These are phyloP conservation scores for Anoplolepis gracilipes DNA, from an alignment of 1,140 invertebrate genomes.

Conservation along the genomic window DNA sequence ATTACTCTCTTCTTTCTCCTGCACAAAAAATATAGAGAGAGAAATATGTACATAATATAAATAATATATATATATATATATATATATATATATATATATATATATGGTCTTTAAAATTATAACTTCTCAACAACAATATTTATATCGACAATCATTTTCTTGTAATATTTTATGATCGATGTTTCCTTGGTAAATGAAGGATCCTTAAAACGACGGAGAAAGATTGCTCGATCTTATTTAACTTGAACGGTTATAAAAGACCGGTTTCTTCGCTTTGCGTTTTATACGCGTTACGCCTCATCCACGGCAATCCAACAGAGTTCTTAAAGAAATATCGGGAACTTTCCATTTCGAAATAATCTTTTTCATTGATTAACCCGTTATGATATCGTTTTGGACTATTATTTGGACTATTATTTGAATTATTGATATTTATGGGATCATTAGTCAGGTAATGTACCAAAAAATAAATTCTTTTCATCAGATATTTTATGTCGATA, in stretches of 20 bases:
- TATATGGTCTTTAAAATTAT: not conserved
- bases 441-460: not conserved
- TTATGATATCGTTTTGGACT: not conserved
- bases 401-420: no score
- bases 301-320: not conserved
- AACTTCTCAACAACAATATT: not conserved
- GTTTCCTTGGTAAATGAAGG: constrained; percentile 21
- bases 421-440: constrained; percentile 5
- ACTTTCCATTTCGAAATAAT: constrained; percentile 31
- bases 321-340: constrained; percentile 25
- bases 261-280: constrained; percentile 31
- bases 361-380: not conserved
- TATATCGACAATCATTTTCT: not conserved
- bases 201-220: constrained; percentile 34
- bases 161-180: constrained; percentile 16
- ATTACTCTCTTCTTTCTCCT: not conserved
- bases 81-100: not conserved
- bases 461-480: not conserved
- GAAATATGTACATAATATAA: no score
- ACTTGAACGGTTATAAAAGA: constrained; percentile 36
- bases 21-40: not conserved
- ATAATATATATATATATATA: no score
- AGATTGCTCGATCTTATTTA: constrained; percentile 44
- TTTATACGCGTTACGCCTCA: constrained; percentile 2
- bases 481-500: not conserved